Evolutionary conservation across 2,797 vertebrate genomes (phyloP).

Genomic region (Pangasius djambal): DNA sequence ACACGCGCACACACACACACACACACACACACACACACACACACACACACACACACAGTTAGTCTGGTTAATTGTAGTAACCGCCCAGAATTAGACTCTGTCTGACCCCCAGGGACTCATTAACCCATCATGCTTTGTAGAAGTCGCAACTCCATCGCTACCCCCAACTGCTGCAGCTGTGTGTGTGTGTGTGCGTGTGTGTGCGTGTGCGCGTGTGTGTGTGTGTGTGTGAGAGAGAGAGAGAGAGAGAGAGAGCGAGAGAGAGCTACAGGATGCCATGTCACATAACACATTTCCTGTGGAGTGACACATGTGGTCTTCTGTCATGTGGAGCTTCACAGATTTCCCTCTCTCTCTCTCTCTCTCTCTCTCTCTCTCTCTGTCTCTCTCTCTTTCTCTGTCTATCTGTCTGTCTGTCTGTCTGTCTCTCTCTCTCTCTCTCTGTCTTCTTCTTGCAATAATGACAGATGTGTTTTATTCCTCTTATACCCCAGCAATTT

Average conservation of each 20-base stretch:
- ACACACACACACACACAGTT: constrained; percentile 16
- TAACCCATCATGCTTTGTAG: constrained; percentile 29
- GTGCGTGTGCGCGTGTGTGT: not conserved
- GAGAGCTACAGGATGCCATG: constrained; percentile 22
- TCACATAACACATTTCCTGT: constrained; percentile 29
- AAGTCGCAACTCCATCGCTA: constrained; percentile 5
- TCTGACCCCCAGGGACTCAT: constrained; percentile 46
- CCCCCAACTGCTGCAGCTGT: not conserved
- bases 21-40: constrained; percentile 31
- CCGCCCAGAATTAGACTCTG: constrained; percentile 29
- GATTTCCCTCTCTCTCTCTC: not conserved
- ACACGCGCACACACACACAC: constrained; percentile 4
- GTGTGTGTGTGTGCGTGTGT: constrained; percentile 3
- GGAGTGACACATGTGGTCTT: constrained; percentile 15
- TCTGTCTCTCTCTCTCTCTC: too few relatives aligned
- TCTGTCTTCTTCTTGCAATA: not conserved
- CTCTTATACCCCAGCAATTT: not conserved
- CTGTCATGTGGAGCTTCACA: not conserved
- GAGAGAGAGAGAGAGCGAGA: not conserved
- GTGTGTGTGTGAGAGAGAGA: not conserved
- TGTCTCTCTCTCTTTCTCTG: not conserved
- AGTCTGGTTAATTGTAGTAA: constrained; percentile 8
- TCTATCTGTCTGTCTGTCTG: not conserved
- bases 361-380: not conserved
- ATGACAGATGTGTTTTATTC: not conserved